A percentile compares a stretch with the other conserved stretches of the same genome.
Evolutionary conservation across 2,888 invertebrate genomes (phyloP).

Genomic region (Timema podura): DNA sequence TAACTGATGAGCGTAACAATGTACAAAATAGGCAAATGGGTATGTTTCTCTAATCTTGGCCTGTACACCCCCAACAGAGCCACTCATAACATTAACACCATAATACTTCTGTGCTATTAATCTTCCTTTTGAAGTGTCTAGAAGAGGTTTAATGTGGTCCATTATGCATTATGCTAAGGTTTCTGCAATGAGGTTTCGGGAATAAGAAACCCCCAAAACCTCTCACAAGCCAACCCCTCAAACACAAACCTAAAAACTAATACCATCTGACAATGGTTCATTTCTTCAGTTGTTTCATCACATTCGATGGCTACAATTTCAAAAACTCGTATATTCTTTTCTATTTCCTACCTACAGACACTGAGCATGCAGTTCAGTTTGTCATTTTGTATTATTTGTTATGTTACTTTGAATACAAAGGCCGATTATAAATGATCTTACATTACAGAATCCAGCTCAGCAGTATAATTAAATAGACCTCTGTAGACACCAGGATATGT

Average conservation of each 20-base stretch:
- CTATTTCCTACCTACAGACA: not conserved
- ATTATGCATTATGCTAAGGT: constrained; percentile 1
- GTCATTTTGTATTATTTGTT: not conserved
- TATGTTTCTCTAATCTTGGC: too few relatives aligned
- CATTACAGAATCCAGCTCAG: not conserved
- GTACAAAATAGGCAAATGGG: too few relatives aligned
- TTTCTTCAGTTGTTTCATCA: not conserved
- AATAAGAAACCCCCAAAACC: not conserved
- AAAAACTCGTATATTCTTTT: not conserved
- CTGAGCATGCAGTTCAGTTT: not conserved
- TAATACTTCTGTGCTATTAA: too few relatives aligned
- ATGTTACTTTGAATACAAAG: not conserved
- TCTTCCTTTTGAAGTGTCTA: too few relatives aligned
- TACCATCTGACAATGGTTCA: not conserved
- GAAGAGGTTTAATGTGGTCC: too few relatives aligned
- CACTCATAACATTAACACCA: too few relatives aligned
- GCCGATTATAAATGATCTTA: not conserved
- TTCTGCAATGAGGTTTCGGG: not conserved
- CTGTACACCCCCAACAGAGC: too few relatives aligned
- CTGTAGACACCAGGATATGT: not conserved
- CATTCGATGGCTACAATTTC: not conserved
- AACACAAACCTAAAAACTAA: not conserved
- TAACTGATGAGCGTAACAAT: too few relatives aligned
- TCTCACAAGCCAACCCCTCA: constrained; percentile 2
- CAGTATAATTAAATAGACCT: not conserved